phyloP scores from a whole-genome alignment of 2,113 vertebrate genomes.

The Macrotis lagotis region DNA sequence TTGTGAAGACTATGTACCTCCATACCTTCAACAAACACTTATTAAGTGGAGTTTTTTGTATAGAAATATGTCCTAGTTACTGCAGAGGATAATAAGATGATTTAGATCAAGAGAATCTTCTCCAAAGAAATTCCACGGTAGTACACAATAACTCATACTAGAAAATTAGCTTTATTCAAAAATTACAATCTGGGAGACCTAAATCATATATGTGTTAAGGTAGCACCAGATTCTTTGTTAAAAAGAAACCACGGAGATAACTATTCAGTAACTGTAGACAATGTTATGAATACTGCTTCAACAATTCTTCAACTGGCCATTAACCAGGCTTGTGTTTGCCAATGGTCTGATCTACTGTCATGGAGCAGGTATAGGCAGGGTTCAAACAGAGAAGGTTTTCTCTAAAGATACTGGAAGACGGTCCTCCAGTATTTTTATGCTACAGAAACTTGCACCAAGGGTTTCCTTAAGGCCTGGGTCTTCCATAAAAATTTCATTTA shows the following conservation, averaged over 20 bases:
- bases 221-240: rapidly evolving
- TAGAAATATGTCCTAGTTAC: not conserved
- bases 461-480: not conserved
- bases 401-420: not conserved
- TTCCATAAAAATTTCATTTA: not conserved
- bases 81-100: not conserved
- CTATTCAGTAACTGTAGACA: not conserved
- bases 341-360: too few species aligned
- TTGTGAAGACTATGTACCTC: not conserved
- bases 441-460: not conserved
- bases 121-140: not conserved
- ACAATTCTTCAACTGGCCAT: rapidly evolving
- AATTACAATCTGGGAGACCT: not conserved
- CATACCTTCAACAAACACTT: not conserved
- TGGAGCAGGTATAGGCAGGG: not conserved
- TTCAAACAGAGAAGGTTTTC: not conserved
- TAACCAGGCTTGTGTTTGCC: not conserved
- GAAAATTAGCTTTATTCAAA: slow-evolving; percentile 49
- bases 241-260: not conserved
- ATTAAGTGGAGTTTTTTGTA: not conserved
- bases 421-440: not conserved
- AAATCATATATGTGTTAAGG: not conserved
- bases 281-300: not conserved
- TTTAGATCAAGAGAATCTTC: not conserved
- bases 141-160: not conserved